These are phyloP conservation scores for Hemibagrus wyckioides DNA, from an alignment of 2,113 vertebrate species.

Conservation along the genomic window DNA sequence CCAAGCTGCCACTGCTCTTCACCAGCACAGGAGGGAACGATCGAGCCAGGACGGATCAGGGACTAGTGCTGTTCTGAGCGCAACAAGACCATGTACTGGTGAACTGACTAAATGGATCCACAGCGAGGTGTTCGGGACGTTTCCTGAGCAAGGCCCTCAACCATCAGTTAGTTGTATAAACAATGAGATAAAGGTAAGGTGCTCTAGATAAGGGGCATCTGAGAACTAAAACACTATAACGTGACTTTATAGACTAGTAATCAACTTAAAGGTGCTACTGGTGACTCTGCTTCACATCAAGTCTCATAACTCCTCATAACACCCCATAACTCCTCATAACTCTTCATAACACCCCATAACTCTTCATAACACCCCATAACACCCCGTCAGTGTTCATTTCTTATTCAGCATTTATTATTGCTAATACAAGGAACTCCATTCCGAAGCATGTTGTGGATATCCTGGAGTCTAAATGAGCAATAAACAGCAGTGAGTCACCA, in stretches of 20 bases:
- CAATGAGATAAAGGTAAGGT: too few species aligned
- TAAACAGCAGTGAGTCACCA: slow-evolving; percentile 14
- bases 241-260: too few species aligned
- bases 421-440: slow-evolving; percentile 20
- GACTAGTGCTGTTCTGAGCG: slow-evolving; percentile 39
- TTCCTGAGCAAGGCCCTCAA: too few species aligned
- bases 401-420: neutral
- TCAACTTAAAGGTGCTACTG: neutral
- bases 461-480: neutral
- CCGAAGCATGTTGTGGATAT: slow-evolving; percentile 16
- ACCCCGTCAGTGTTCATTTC: neutral
- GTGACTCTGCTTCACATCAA: too few species aligned
- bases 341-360: too few species aligned
- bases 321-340: too few species aligned
- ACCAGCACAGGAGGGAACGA: slow-evolving; percentile 29
- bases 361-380: too few species aligned
- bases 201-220: too few species aligned
- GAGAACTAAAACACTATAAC: neutral
- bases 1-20: too few species aligned
- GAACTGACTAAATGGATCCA: slow-evolving; percentile 53
- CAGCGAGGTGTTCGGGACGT: slow-evolving; percentile 54
- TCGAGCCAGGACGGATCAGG: slow-evolving; percentile 40
- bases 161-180: too few species aligned
- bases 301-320: neutral
- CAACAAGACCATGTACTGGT: slow-evolving; percentile 48